Evolutionary conservation across 2,888 invertebrate genomes (phyloP).

Genomic region (Nysson spinosus): DNA sequence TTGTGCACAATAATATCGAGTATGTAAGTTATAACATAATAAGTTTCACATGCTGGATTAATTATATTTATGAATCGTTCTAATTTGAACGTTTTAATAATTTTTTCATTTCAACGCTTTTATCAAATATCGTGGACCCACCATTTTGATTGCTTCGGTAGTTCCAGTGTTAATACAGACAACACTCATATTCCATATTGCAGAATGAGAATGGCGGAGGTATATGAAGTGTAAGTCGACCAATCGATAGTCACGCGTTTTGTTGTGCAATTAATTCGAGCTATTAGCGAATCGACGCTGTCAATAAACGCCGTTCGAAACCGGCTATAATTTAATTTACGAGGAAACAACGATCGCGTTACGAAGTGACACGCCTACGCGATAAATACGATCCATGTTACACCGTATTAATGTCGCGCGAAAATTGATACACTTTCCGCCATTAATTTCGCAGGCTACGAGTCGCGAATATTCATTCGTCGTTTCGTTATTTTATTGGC

Average conservation of each 20-base stretch:
- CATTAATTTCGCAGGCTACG: conserved; percentile 5
- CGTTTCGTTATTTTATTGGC: background rate
- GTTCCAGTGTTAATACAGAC: too few species aligned
- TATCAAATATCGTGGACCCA: too few species aligned
- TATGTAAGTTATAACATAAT: too few species aligned
- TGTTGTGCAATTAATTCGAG: conserved; percentile 59
- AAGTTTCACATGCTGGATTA: too few species aligned
- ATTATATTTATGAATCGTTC: too few species aligned
- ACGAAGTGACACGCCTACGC: conserved; percentile 34
- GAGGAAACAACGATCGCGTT: conserved; percentile 42
- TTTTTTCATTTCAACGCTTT: too few species aligned
- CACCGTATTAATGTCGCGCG: conserved; percentile 28
- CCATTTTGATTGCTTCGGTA: too few species aligned
- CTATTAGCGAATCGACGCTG: conserved; percentile 52
- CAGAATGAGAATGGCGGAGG: too few species aligned
- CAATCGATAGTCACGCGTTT: conserved; percentile 48
- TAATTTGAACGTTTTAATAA: too few species aligned
- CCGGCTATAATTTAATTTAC: conserved; percentile 55
- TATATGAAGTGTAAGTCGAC: background rate
- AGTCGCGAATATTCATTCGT: conserved; percentile 9
- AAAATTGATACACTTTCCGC: conserved; percentile 35
- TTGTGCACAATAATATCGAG: too few species aligned
- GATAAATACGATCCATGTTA: conserved; percentile 31
- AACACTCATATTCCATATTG: too few species aligned
- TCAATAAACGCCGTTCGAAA: conserved; percentile 45